Evolutionary conservation across 2,113 vertebrate species (phyloP), one percentile per base, ranked within the genome.

Genomic region (Micromys minutus): DNA sequence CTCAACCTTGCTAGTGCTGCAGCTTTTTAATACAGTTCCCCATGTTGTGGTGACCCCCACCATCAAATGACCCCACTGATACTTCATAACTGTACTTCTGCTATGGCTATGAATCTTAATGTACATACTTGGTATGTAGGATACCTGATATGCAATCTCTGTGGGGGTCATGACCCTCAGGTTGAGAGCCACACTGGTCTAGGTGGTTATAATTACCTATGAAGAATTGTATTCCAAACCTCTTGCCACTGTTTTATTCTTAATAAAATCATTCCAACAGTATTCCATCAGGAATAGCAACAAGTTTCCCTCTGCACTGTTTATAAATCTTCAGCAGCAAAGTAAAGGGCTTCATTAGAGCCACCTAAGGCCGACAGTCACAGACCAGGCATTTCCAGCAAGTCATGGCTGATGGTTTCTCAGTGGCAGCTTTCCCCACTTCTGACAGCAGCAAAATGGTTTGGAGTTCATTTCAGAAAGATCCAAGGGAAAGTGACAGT

Each of bases 311-410:
- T 24, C 17, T 47, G 10, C 72, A 85, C 47, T 94, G 47, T 77
- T 13, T 59, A 13, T 79, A 93, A 24, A 10, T 61, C n/a, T 74
- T 87, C 24, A 71, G 71, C 9, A 89, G 88, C n/a, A 80, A 61
- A 85, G 13, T 1, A 19, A 87, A 89, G 19, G 26, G 3, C 1
- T 26, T 87, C 1, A 5, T 80, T 50, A 75, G 71, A 94, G 9
- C 3, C 5, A 22, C 21, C 31, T 17, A 3, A 57, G 55, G 45
- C 10, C 0, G 47, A 39, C 3, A 47, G 47, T 15, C 0, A 0
- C 3, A 79, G 50, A n/a, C 22, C 4, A 1, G 10, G 50, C 5
- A 7, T 57, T 87, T 72, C 21, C n/a, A 42, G 11, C 2, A 22
- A 0, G 2, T 21, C 29, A 7, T 19, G 55, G 22, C 15, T 75